A percentile compares a stretch with the other conserved stretches of the same genome.
phyloP scores from a whole-genome alignment of 2,113 vertebrate species.

The Ornithorhynchus anatinus region DNA sequence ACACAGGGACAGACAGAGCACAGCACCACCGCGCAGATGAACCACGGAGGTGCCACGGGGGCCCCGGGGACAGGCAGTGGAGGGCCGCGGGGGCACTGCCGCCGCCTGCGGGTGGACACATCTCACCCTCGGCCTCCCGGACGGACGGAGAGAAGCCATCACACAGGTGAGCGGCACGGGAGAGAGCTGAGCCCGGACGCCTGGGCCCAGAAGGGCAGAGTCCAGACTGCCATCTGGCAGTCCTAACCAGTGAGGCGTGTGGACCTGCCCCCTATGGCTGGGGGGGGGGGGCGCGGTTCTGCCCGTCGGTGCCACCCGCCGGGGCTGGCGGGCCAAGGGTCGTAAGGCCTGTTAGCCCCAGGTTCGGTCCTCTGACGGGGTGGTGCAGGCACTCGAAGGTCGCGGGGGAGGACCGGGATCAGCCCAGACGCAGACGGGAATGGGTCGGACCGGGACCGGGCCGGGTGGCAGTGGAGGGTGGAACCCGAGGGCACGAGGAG shows the following conservation, averaged over 20 bases:
- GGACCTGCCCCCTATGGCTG: constrained; percentile 30
- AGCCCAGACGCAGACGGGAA: neutral
- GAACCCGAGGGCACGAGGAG: neutral
- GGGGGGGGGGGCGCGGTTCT: neutral
- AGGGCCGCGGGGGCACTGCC: neutral
- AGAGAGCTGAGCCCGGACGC: constrained; percentile 35
- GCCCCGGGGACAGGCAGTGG: neutral
- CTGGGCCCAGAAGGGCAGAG: constrained; percentile 30
- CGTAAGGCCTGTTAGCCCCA: neutral
- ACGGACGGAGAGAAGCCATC: constrained; percentile 39
- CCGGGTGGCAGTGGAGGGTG: constrained; percentile 18
- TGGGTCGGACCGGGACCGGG: constrained; percentile 5
- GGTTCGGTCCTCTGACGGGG: neutral
- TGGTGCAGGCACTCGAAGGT: neutral
- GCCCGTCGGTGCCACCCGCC: neutral
- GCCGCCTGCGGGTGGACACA: too few species aligned
- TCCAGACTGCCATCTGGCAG: constrained; percentile 28
- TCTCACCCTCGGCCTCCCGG: too few species aligned
- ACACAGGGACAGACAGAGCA: constrained; percentile 39
- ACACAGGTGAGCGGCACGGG: constrained; percentile 7
- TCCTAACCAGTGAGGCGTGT: constrained; percentile 6
- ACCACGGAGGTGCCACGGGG: constrained; percentile 36
- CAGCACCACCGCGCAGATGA: constrained; percentile 43
- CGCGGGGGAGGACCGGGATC: neutral
- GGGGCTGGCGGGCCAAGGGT: neutral